Evolutionary conservation across 2,888 invertebrate genomes (phyloP).

Genomic region (Palloptera scutellata): DNA sequence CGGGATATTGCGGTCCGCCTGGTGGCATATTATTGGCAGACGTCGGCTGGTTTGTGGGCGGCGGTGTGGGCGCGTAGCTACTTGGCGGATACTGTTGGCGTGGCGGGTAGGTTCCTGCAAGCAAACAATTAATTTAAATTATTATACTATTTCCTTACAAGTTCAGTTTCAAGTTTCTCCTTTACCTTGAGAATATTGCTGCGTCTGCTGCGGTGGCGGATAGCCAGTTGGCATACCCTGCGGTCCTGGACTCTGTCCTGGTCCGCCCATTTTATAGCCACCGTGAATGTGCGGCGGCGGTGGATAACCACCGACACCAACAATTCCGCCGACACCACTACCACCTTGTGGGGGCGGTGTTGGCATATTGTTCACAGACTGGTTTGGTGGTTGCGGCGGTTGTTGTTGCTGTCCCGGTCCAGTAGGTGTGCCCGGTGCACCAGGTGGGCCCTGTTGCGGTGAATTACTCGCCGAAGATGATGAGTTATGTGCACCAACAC

Average conservation of each 20-base stretch:
- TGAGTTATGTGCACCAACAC: slow-evolving; percentile 49
- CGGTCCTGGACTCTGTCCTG: slow-evolving; percentile 67
- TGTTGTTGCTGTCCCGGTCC: slow-evolving; percentile 46
- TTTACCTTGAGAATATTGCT: slow-evolving; percentile 68
- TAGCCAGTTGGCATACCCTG: slow-evolving; percentile 68
- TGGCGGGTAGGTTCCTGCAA: slow-evolving; percentile 62
- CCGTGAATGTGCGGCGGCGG: slow-evolving; percentile 64
- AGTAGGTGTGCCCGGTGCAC: slow-evolving; percentile 59
- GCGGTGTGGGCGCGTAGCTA: slow-evolving; percentile 67
- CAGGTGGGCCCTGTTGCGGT: slow-evolving; percentile 56
- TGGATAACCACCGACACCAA: slow-evolving; percentile 54
- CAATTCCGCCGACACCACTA: slow-evolving; percentile 29
- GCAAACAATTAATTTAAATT: neutral
- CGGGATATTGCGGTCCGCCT: slow-evolving; percentile 66
- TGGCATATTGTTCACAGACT: slow-evolving; percentile 58
- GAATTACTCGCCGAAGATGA: slow-evolving; percentile 59
- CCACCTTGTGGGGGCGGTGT: slow-evolving; percentile 52
- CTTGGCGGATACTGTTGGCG: slow-evolving; percentile 68
- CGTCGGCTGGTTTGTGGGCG: slow-evolving; percentile 65
- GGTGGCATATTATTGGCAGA: slow-evolving; percentile 61
- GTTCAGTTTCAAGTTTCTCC: neutral
- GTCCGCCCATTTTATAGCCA: slow-evolving; percentile 71
- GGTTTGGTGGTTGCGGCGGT: slow-evolving; percentile 54
- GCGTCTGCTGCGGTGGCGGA: slow-evolving; percentile 68
- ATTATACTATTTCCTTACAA: neutral